Evolutionary conservation across 2,888 invertebrate genomes (phyloP).

Genomic region (Nipponacmea schrenckii): DNA sequence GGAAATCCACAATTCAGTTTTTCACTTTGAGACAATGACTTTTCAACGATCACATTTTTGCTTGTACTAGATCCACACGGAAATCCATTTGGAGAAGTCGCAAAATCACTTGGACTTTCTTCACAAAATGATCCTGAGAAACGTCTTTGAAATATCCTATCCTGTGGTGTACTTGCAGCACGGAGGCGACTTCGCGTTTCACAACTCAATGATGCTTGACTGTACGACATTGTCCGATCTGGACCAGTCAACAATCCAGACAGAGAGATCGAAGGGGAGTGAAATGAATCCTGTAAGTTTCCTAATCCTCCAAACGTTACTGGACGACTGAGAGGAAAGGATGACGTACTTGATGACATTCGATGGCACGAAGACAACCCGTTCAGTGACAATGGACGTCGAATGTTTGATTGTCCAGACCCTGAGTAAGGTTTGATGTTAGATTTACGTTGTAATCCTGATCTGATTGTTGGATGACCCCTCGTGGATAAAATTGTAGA

Average conservation of each 20-base stretch:
- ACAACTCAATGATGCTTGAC: background rate
- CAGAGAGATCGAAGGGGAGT: background rate
- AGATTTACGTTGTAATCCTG: conserved; percentile 1
- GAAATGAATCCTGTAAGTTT: background rate
- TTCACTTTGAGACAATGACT: background rate
- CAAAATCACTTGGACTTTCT: conserved; percentile 1
- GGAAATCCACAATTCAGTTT: background rate
- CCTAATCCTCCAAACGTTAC: conserved; percentile 2
- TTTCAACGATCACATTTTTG: too few species aligned
- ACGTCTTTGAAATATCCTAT: background rate
- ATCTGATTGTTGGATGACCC: background rate
- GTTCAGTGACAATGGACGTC: conserved; percentile 1
- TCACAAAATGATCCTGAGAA: background rate
- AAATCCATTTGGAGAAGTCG: background rate
- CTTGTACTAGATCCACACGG: background rate
- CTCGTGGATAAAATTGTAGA: background rate
- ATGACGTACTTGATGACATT: conserved; percentile 20
- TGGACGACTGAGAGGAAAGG: conserved; percentile 23
- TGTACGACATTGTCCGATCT: background rate
- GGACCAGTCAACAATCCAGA: background rate
- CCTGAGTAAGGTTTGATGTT: background rate
- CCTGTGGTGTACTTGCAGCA: background rate
- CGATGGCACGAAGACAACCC: conserved; percentile 20
- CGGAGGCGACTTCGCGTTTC: background rate
- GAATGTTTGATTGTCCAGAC: background rate